Evolutionary conservation across 2,888 invertebrate genomes (phyloP).

Genomic region (Platypus cylindrus): DNA sequence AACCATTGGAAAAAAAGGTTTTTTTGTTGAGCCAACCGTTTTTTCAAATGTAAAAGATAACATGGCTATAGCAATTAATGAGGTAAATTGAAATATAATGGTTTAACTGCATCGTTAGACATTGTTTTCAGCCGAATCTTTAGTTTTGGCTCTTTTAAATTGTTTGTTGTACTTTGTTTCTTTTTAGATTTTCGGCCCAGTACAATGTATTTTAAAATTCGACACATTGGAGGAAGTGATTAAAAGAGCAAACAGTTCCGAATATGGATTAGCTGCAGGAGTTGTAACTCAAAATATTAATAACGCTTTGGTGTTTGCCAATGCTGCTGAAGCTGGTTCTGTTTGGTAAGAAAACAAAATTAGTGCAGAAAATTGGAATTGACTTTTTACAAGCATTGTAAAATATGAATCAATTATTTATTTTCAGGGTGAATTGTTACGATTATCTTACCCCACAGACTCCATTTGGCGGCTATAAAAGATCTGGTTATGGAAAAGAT

Average conservation of each 20-base stretch:
- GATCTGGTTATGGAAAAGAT: constrained; percentile 78
- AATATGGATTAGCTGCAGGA: constrained; percentile 72
- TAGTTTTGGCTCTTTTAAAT: background rate
- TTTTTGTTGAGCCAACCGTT: constrained; percentile 65
- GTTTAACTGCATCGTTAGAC: background rate
- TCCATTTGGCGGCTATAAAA: constrained; percentile 82
- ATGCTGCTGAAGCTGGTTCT: constrained; percentile 64
- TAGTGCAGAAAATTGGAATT: too few species aligned
- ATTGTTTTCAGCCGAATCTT: background rate
- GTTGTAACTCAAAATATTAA: constrained; percentile 69
- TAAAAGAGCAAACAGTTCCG: constrained; percentile 66
- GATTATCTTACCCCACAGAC: constrained; percentile 58
- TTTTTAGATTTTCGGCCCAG: constrained; percentile 77
- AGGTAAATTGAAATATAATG: constrained; percentile 37
- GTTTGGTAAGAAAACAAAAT: constrained; percentile 49
- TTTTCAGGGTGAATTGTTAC: constrained; percentile 60
- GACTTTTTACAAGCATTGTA: too few species aligned
- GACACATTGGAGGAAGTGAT: constrained; percentile 67
- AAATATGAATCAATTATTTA: constrained; percentile 5
- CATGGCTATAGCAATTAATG: constrained; percentile 65
- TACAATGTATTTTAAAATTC: constrained; percentile 75
- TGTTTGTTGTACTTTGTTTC: constrained; percentile 4
- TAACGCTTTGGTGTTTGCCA: constrained; percentile 60
- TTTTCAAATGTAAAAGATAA: constrained; percentile 65
- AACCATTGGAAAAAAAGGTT: constrained; percentile 55